Conservation (phyloP, 2,113 vertebrate species). For the Tursiops truncatus region DNA sequence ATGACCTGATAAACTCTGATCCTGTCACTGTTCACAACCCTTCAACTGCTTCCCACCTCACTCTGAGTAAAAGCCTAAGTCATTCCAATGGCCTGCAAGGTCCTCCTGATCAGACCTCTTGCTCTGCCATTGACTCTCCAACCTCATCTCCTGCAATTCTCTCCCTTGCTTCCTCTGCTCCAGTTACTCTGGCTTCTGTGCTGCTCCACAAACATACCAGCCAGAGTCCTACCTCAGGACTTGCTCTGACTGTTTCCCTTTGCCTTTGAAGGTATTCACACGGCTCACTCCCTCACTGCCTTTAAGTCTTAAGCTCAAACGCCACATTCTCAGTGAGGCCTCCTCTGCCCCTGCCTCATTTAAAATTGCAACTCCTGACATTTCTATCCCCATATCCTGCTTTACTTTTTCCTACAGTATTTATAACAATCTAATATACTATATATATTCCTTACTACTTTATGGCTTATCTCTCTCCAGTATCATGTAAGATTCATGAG, state of each 20-base stretch:
- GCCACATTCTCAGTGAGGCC: background rate
- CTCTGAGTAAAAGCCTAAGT: background rate
- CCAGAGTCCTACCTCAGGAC: background rate
- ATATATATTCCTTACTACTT: background rate
- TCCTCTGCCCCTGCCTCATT: background rate
- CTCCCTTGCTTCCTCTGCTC: background rate
- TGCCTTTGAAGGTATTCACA: conserved; percentile 1
- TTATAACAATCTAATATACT: background rate
- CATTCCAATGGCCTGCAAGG: background rate
- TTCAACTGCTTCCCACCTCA: background rate
- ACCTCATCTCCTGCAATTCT: background rate
- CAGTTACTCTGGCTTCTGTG: background rate
- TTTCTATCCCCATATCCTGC: background rate
- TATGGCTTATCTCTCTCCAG: background rate
- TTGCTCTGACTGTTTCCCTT: background rate
- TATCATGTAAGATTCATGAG: background rate
- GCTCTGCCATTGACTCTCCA: background rate
- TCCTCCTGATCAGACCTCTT: background rate
- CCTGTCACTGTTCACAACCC: background rate
- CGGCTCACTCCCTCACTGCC: background rate
- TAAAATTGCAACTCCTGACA: conserved; percentile 5
- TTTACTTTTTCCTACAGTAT: background rate
- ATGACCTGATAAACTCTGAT: background rate
- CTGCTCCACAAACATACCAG: background rate
- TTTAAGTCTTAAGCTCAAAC: conserved; percentile 16